Conservation (phyloP, 2,113 vertebrate species). For the Cisticola juncidis region DNA sequence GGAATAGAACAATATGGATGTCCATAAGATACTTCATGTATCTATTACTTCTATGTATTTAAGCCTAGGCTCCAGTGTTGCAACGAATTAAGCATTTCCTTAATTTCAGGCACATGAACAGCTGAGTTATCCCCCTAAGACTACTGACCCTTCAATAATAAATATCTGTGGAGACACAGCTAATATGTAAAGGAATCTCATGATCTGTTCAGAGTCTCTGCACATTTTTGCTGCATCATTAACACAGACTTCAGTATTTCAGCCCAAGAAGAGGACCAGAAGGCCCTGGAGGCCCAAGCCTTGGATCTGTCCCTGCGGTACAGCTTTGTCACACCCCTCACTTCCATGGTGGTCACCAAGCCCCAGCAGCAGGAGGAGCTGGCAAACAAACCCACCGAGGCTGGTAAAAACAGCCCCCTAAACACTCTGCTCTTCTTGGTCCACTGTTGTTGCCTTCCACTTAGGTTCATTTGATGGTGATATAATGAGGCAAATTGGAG, state of each 20-base stretch:
- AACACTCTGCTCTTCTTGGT: background rate
- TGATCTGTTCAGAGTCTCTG: background rate
- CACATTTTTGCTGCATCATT: background rate
- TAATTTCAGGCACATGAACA: background rate
- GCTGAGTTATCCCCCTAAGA: background rate
- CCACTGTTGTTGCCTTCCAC: background rate
- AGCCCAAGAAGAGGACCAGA: conserved; percentile 57
- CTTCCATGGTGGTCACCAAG: conserved; percentile 92
- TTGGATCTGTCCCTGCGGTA: conserved; percentile 84
- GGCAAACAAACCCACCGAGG: conserved; percentile 85
- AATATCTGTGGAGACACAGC: background rate
- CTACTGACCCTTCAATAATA: background rate
- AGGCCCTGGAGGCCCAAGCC: conserved; percentile 68
- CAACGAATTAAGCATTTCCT: background rate
- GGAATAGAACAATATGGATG: background rate
- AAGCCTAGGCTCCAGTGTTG: background rate
- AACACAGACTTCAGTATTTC: conserved; percentile 63
- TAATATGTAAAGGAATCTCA: background rate
- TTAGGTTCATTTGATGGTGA: background rate
- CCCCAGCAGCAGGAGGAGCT: conserved; percentile 74
- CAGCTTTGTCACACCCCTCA: conserved; percentile 90
- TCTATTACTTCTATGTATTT: background rate
- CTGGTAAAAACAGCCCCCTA: conserved; percentile 50
- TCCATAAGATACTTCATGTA: background rate
- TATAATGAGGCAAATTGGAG: fast-evolving